Conservation (phyloP, 2,113 vertebrate genomes). For the Plestiodon gilberti region DNA sequence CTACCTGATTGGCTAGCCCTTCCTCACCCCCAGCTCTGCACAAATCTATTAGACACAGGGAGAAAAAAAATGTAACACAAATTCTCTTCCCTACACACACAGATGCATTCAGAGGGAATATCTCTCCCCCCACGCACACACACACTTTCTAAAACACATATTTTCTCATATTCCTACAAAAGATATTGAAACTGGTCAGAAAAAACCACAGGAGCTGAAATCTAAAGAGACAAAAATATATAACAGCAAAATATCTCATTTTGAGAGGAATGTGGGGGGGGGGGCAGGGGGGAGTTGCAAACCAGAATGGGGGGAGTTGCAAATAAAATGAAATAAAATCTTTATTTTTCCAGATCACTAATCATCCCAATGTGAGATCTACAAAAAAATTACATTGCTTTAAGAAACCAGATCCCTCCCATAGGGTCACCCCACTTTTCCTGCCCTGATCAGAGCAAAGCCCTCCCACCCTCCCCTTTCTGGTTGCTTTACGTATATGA, state of each 20-base stretch:
- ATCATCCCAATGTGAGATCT: background rate
- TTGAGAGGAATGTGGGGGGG: background rate
- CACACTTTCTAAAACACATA: background rate
- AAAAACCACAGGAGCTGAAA: background rate
- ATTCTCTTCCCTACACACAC: background rate
- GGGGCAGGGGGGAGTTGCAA: too few species aligned
- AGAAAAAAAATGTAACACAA: background rate
- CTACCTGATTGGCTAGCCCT: background rate
- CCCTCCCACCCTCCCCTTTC: background rate
- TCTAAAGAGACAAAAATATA: background rate
- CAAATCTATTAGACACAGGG: background rate
- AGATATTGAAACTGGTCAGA: background rate
- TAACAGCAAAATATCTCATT: background rate
- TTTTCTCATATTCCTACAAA: background rate
- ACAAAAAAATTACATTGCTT: background rate
- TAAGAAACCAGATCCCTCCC: background rate
- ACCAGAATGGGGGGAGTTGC: background rate
- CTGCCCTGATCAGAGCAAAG: background rate
- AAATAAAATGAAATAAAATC: background rate
- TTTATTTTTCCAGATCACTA: background rate
- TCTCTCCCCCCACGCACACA: background rate
- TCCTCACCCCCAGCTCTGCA: background rate
- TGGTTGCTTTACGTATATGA: background rate
- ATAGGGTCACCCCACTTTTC: background rate
- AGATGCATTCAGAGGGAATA: background rate